Evolutionary conservation across 2,797 vertebrate species (phyloP).

Genomic region (Caiman crocodilus): DNA sequence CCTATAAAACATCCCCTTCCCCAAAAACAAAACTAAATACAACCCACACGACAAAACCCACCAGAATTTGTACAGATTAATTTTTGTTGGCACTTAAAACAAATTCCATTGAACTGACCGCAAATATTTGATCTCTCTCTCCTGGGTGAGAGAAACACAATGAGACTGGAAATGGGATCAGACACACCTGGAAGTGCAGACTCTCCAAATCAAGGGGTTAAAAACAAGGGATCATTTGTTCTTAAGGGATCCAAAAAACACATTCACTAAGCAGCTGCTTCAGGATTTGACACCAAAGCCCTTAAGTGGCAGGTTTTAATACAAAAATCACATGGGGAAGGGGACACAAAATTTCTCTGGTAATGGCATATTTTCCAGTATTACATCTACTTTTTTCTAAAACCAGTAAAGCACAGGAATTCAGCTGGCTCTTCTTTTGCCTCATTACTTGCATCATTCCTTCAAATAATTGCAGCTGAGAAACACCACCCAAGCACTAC

Average conservation of each 20-base stretch:
- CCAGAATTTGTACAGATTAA: constrained; percentile 35
- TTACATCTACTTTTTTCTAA: background rate
- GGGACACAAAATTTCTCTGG: constrained; percentile 20
- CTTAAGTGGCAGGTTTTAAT: constrained; percentile 16
- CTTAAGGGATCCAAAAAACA: constrained; percentile 25
- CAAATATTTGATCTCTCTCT: constrained; percentile 61
- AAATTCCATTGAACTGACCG: constrained; percentile 50
- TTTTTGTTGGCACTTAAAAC: constrained; percentile 56
- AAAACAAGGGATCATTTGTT: constrained; percentile 72
- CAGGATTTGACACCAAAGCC: constrained; percentile 8
- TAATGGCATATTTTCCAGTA: constrained; percentile 20
- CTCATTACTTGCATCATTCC: background rate
- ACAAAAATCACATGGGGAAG: constrained; percentile 6
- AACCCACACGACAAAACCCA: constrained; percentile 15
- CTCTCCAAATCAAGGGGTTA: constrained; percentile 67
- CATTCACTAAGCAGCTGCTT: constrained; percentile 36
- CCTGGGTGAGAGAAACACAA: constrained; percentile 47
- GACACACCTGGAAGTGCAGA: constrained; percentile 68
- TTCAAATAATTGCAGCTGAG: background rate
- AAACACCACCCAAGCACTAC: background rate
- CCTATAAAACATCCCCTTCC: constrained; percentile 51
- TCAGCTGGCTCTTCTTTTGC: background rate
- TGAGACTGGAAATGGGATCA: constrained; percentile 34
- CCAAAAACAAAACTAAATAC: constrained; percentile 51
- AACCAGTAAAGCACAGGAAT: background rate